These are phyloP conservation scores for Malurus alboscapulatus DNA, from an alignment of 2,113 vertebrate genomes.

Conservation along the genomic window DNA sequence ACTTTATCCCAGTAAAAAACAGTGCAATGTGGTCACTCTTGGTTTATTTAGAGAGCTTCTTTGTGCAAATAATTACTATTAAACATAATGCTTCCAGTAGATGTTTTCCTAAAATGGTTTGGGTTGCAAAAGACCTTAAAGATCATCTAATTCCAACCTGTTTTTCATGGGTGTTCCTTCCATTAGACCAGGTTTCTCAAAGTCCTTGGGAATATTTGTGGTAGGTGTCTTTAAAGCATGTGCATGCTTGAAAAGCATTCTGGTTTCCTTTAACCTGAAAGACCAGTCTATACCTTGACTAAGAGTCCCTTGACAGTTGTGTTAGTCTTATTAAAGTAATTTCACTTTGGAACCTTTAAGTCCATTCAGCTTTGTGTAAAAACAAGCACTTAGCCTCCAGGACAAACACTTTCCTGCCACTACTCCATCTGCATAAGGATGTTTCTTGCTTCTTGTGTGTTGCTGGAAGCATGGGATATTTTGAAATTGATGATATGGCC, in stretches of 20 bases:
- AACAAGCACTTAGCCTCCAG: background rate
- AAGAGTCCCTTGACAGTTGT: background rate
- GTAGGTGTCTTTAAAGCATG: background rate
- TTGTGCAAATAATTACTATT: background rate
- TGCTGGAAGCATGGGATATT: background rate
- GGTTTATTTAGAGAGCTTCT: background rate
- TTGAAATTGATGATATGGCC: background rate
- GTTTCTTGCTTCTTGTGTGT: background rate
- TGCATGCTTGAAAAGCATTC: background rate
- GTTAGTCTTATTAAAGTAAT: background rate
- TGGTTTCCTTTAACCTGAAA: background rate
- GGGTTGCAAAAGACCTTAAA: background rate
- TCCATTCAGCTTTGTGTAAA: background rate
- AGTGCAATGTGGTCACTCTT: background rate
- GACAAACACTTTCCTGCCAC: background rate
- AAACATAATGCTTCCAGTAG: background rate
- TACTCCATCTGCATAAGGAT: background rate
- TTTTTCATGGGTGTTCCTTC: rapidly evolving
- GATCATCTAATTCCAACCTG: background rate
- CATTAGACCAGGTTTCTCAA: background rate
- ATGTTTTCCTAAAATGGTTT: background rate
- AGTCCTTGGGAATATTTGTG: background rate
- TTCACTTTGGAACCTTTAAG: background rate
- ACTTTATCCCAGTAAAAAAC: background rate
- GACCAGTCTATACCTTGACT: background rate